Percentiles rank a stretch among this genome's conserved stretches.
Conservation (phyloP, 2,888 invertebrate genomes). For the Plagodis dolabraria region DNA sequence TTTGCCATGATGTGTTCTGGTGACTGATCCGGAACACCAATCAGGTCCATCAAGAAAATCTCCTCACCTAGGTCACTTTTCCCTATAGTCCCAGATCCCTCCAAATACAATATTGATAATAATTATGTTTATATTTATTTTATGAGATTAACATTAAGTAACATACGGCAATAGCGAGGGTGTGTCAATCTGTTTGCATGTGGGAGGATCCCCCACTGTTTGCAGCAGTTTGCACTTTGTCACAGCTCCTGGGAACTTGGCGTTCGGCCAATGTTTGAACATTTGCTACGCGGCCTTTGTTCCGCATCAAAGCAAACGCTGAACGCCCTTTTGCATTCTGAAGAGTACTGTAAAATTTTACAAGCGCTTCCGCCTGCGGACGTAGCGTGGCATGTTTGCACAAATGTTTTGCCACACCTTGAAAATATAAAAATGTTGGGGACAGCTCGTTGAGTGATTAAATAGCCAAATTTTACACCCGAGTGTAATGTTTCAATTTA, state of each 20-base stretch:
- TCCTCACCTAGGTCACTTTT: too few relatives aligned
- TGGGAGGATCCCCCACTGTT: constrained; percentile 12
- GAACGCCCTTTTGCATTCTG: constrained; percentile 63
- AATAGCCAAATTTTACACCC: constrained; percentile 18
- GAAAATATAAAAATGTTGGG: constrained; percentile 27
- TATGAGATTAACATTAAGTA: constrained; percentile 1
- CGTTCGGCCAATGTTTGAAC: constrained; percentile 61
- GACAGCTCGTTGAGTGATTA: constrained; percentile 9
- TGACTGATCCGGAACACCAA: too few relatives aligned
- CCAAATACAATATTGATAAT: too few relatives aligned
- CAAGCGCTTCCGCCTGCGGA: constrained; percentile 51
- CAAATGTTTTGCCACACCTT: constrained; percentile 40
- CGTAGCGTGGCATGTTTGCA: constrained; percentile 41
- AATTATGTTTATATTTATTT: too few relatives aligned
- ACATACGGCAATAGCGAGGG: background rate
- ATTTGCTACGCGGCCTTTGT: constrained; percentile 56
- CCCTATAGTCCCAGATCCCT: too few relatives aligned
- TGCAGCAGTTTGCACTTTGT: constrained; percentile 11
- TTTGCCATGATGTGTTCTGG: too few relatives aligned
- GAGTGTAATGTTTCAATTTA: background rate
- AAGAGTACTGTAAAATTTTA: constrained; percentile 54
- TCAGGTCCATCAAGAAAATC: too few relatives aligned
- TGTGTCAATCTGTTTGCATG: constrained; percentile 8
- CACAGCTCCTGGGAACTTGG: constrained; percentile 55
- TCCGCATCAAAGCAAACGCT: constrained; percentile 60